Conservation (phyloP, 2,113 vertebrate species). For the Panurus biarmicus region DNA sequence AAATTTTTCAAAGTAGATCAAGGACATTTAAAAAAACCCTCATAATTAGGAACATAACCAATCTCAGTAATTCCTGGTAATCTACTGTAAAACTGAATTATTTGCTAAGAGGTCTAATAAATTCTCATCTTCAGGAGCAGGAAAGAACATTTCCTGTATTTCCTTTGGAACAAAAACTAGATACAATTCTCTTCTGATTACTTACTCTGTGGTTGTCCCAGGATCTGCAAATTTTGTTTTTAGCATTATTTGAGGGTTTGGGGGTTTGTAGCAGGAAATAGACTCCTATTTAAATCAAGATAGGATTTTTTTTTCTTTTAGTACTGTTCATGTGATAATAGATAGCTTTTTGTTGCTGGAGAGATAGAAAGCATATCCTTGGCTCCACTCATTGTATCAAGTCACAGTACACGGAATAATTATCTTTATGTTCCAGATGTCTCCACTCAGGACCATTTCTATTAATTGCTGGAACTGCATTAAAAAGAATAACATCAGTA, state of each 20-base stretch:
- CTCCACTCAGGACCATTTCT: neutral
- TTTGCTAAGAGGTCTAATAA: conserved; percentile 64
- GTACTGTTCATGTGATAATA: neutral
- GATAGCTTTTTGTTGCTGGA: neutral
- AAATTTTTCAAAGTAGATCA: conserved; percentile 64
- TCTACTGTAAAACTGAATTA: conserved; percentile 66
- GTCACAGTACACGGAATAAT: neutral
- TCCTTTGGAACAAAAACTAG: conserved; percentile 32
- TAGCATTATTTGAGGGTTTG: neutral
- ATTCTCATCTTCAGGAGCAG: conserved; percentile 21
- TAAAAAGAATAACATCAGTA: neutral
- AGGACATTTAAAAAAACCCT: conserved; percentile 59
- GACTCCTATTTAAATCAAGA: neutral
- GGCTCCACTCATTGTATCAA: neutral
- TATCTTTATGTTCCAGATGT: neutral
- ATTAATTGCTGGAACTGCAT: neutral
- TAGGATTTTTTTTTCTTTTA: neutral
- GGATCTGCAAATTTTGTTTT: neutral
- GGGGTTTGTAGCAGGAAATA: neutral
- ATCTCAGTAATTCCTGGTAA: conserved; percentile 72
- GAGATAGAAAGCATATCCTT: neutral
- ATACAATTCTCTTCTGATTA: neutral
- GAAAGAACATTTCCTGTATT: conserved; percentile 41
- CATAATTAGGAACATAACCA: conserved; percentile 71
- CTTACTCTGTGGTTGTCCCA: neutral